These are phyloP conservation scores for Beris chalybata DNA, from an alignment of 2,888 invertebrate species.

Conservation along the genomic window DNA sequence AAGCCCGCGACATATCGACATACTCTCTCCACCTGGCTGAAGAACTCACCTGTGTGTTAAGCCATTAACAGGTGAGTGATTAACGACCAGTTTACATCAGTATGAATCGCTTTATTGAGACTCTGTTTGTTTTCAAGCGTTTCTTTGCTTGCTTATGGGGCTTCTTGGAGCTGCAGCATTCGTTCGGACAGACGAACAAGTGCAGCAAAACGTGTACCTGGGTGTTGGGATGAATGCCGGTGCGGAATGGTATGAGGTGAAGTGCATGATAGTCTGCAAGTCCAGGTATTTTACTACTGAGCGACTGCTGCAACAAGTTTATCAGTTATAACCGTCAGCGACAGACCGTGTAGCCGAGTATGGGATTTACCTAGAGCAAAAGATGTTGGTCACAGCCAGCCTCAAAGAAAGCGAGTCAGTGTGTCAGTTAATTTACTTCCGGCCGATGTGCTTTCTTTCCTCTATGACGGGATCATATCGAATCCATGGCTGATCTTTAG, in stretches of 20 bases:
- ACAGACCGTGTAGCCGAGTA: constrained; percentile 11
- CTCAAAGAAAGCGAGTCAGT: constrained; percentile 59
- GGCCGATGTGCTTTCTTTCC: constrained; percentile 36
- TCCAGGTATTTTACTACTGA: too few species aligned
- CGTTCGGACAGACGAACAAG: too few species aligned
- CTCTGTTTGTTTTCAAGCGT: too few species aligned
- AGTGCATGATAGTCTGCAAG: too few species aligned
- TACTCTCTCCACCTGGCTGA: neutral
- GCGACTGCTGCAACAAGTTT: constrained; percentile 23
- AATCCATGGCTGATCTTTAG: too few species aligned
- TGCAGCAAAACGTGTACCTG: too few species aligned
- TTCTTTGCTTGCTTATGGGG: too few species aligned
- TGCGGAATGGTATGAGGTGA: too few species aligned
- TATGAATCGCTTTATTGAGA: too few species aligned
- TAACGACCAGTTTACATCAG: constrained; percentile 4
- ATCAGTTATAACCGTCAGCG: constrained; percentile 17
- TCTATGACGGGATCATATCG: neutral
- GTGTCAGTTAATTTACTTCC: constrained; percentile 56
- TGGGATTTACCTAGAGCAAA: constrained; percentile 22
- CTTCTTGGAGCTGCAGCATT: too few species aligned
- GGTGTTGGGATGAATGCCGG: too few species aligned
- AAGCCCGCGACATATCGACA: neutral
- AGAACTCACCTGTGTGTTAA: neutral
- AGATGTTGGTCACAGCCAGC: constrained; percentile 39
- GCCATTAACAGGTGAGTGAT: constrained; percentile 11